Evolutionary conservation across 2,888 invertebrate species (phyloP).

Genomic region (Sesia bembeciformis): DNA sequence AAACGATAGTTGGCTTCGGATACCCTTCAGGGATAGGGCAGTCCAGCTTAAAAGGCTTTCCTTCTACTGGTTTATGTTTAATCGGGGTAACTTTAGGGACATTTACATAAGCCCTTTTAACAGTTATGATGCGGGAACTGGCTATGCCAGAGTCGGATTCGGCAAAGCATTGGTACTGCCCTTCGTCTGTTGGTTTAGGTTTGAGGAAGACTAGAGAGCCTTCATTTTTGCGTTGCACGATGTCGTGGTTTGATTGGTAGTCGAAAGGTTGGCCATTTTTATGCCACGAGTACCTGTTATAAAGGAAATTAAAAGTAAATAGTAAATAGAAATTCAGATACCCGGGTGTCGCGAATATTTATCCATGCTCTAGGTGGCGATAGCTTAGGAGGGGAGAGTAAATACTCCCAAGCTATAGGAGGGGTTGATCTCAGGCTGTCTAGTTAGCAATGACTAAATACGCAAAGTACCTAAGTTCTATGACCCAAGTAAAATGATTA

Average conservation of each 20-base stretch:
- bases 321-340: too few relatives aligned
- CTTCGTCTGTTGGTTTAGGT: slow-evolving; percentile 27
- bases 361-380: too few relatives aligned
- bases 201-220: slow-evolving; percentile 34
- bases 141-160: slow-evolving; percentile 35
- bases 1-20: slow-evolving; percentile 42
- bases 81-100: slow-evolving; percentile 19
- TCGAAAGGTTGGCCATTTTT: slow-evolving; percentile 35
- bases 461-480: too few relatives aligned
- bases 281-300: slow-evolving; percentile 40
- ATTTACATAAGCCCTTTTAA: slow-evolving; percentile 31
- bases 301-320: neutral
- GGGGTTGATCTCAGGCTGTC: too few relatives aligned
- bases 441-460: too few relatives aligned
- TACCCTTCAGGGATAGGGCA: slow-evolving; percentile 40
- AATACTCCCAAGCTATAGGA: too few relatives aligned
- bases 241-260: slow-evolving; percentile 13
- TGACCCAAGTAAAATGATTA: too few relatives aligned
- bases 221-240: slow-evolving; percentile 28
- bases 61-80: slow-evolving; percentile 38
- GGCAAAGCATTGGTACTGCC: slow-evolving; percentile 43
- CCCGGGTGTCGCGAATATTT: too few relatives aligned
- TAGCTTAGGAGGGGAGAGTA: too few relatives aligned
- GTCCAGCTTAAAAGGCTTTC: slow-evolving; percentile 39
- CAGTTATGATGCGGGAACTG: slow-evolving; percentile 27